Evolutionary conservation across 1,140 invertebrate genomes (phyloP).

Genomic region (Galendromus occidentalis): DNA sequence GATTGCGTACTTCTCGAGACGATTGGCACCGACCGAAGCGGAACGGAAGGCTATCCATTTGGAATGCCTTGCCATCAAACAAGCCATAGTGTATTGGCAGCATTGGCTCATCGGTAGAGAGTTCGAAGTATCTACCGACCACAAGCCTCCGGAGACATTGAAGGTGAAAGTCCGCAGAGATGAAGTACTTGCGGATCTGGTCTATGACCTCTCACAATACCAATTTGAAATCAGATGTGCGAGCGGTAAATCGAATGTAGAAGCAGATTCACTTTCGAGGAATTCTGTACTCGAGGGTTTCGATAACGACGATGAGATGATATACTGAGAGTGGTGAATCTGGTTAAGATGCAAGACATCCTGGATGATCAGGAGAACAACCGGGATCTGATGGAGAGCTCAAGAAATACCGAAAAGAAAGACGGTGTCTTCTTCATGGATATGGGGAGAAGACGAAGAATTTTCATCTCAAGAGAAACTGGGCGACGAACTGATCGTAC

Average conservation of each 20-base stretch:
- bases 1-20: conserved; percentile 13
- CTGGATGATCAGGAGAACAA: too few relatives aligned
- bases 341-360: not conserved
- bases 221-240: too few relatives aligned
- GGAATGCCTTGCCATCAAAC: conserved; percentile 13
- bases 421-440: not conserved
- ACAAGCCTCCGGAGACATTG: too few relatives aligned
- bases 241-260: not conserved
- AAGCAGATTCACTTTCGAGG: conserved; percentile 16
- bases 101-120: conserved; percentile 3
- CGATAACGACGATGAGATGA: not conserved
- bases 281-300: not conserved
- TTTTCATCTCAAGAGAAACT: not conserved
- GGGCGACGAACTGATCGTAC: not conserved
- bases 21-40: not conserved
- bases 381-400: not conserved
- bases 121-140: conserved; percentile 14
- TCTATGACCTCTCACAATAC: too few relatives aligned
- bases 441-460: not conserved
- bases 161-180: too few relatives aligned
- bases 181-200: too few relatives aligned
- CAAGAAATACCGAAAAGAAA: not conserved
- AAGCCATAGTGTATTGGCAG: conserved; percentile 12
- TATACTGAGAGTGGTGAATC: not conserved
- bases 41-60: conserved; percentile 5